phyloP scores from a whole-genome alignment of 2,113 vertebrate genomes.

The Jaculus jaculus region DNA sequence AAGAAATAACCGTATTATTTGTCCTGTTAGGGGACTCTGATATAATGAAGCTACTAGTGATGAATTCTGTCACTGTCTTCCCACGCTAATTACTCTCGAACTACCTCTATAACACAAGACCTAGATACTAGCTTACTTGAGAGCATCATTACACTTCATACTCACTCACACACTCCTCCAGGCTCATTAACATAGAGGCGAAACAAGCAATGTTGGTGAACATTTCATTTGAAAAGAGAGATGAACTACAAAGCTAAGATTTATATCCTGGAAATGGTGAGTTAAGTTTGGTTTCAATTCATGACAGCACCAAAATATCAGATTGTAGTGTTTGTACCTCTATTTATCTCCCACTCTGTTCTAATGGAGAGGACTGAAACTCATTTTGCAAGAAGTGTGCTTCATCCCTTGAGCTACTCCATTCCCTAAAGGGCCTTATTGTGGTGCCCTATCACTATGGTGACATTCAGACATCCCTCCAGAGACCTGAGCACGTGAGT shows the following conservation, averaged over 20 bases:
- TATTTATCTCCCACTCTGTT: constrained; percentile 11
- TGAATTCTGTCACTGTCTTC: neutral
- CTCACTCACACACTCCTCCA: neutral
- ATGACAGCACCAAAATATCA: neutral
- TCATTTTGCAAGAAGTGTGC: neutral
- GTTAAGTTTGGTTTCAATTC: constrained; percentile 10
- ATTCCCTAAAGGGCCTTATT: constrained; percentile 13
- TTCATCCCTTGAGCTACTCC: neutral
- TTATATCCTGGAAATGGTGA: constrained; percentile 50
- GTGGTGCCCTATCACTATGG: constrained; percentile 39
- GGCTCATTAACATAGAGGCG: constrained; percentile 32
- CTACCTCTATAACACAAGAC: constrained; percentile 13
- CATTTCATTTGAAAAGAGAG: neutral
- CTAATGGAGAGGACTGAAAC: constrained; percentile 7
- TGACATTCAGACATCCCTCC: constrained; percentile 51
- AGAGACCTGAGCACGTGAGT: constrained; percentile 31
- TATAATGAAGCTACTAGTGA: constrained; percentile 17
- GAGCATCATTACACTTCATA: neutral
- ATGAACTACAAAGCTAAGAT: constrained; percentile 35
- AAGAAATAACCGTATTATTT: constrained; percentile 25
- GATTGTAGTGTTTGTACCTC: constrained; percentile 27
- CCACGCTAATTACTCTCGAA: constrained; percentile 49
- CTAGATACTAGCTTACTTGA: constrained; percentile 41
- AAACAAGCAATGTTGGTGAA: neutral
- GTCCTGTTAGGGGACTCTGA: neutral